Evolutionary conservation across 1,140 invertebrate species (phyloP).

Genomic region (Nephotettix cincticeps): DNA sequence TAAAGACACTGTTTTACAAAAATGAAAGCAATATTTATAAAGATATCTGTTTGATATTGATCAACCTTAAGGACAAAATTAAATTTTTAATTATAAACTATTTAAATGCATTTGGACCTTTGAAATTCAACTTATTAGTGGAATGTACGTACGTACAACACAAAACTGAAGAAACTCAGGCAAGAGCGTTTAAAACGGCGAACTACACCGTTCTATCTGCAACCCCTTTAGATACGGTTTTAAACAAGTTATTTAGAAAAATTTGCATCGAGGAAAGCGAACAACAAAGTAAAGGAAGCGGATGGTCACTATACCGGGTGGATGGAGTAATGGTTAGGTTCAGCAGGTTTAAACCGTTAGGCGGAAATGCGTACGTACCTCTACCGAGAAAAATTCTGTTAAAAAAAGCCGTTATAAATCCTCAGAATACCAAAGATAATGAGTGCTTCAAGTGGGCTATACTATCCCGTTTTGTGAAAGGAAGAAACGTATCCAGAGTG

Average conservation of each 20-base stretch:
- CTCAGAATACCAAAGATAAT: neutral
- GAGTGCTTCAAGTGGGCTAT: conserved; percentile 20
- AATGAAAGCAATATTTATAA: neutral
- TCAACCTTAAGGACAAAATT: neutral
- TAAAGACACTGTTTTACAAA: too few species aligned
- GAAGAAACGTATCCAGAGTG: neutral
- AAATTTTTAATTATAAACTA: neutral
- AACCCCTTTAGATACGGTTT: neutral
- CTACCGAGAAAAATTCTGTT: neutral
- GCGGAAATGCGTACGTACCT: neutral
- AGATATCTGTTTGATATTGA: neutral
- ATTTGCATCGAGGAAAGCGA: neutral
- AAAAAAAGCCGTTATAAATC: conserved; percentile 3
- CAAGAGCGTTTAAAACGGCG: neutral
- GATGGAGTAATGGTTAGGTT: neutral
- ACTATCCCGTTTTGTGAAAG: neutral
- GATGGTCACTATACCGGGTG: neutral
- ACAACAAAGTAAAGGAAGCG: neutral
- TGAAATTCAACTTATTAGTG: neutral
- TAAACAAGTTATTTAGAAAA: neutral
- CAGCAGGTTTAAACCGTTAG: neutral
- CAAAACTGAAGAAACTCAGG: neutral
- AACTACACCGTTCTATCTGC: too few species aligned
- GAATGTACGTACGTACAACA: neutral
- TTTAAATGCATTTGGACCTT: too few species aligned